Evolutionary conservation across 2,797 vertebrate species (phyloP).

Genomic region (Sphenopsis melanotis): DNA sequence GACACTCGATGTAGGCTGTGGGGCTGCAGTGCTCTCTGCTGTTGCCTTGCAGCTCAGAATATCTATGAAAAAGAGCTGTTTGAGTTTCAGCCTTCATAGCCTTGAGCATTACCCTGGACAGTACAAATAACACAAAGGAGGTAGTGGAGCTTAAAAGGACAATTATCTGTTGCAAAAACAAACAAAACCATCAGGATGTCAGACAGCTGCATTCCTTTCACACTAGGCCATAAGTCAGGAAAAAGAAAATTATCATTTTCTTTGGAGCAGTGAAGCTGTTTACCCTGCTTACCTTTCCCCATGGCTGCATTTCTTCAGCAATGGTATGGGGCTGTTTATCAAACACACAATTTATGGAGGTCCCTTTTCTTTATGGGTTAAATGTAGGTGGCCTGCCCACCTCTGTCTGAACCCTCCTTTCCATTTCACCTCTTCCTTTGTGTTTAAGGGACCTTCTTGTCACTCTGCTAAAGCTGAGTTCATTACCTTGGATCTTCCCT

Average conservation of each 20-base stretch:
- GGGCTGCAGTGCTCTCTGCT: conserved; percentile 12
- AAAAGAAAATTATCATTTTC: neutral
- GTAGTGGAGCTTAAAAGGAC: neutral
- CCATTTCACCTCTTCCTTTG: neutral
- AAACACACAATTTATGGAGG: neutral
- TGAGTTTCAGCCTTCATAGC: neutral
- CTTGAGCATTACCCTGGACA: neutral
- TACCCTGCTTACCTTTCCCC: neutral
- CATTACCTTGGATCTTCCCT: neutral
- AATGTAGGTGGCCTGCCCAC: neutral
- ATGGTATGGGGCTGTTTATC: neutral
- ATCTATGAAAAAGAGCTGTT: neutral
- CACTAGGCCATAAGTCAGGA: neutral
- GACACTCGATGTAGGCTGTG: neutral
- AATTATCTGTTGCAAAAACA: neutral
- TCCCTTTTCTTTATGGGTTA: neutral
- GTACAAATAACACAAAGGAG: neutral
- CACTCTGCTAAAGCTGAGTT: neutral
- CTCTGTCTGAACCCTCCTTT: neutral
- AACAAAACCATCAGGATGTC: neutral
- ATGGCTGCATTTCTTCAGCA: neutral
- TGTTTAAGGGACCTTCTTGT: neutral
- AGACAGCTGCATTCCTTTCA: neutral
- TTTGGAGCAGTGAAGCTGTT: neutral
- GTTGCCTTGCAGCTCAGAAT: neutral